A percentile compares a stretch with the other conserved stretches of the same genome.
phyloP scores from a whole-genome alignment of 1,140 invertebrate genomes.

The Harpegnathos saltator region DNA sequence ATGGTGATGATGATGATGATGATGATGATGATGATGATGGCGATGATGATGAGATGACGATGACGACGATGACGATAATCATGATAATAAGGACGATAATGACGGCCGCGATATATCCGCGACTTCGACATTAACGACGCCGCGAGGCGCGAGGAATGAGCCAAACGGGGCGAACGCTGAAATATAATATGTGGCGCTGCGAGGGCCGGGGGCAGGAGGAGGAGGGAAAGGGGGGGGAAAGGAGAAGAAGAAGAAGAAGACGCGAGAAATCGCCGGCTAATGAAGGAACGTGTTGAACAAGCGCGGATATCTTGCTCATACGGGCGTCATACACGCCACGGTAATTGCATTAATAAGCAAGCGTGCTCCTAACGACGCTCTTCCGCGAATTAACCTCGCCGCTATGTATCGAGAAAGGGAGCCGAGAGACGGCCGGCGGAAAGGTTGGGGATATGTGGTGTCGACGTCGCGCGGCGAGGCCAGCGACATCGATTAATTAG shows the following conservation, averaged over 20 bases:
- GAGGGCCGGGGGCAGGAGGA: too few species aligned
- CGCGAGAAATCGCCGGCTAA: slow-evolving; percentile 41
- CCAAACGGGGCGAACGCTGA: not conserved
- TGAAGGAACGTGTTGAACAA: slow-evolving; percentile 48
- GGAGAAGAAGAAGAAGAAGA: not conserved
- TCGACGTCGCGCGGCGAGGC: not conserved
- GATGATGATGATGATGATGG: slow-evolving; percentile 40
- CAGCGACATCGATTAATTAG: slow-evolving; percentile 19
- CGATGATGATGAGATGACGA: slow-evolving; percentile 7
- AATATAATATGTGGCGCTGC: slow-evolving; percentile 12
- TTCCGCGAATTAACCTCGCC: slow-evolving; percentile 45
- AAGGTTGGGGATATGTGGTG: not conserved
- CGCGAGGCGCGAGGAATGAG: not conserved
- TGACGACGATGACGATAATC: slow-evolving; percentile 37
- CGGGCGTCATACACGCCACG: slow-evolving; percentile 43
- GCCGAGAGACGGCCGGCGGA: not conserved
- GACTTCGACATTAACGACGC: slow-evolving; percentile 25
- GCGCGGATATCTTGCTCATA: slow-evolving; percentile 18
- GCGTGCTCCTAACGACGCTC: slow-evolving; percentile 51
- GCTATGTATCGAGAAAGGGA: slow-evolving; percentile 3
- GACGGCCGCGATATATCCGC: slow-evolving; percentile 20
- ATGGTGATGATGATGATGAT: slow-evolving; percentile 16
- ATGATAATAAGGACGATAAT: slow-evolving; percentile 47
- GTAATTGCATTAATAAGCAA: slow-evolving; percentile 72
- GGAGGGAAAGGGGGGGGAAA: not conserved